Conservation (phyloP, 2,888 invertebrate genomes). For the Sycophila texana region DNA sequence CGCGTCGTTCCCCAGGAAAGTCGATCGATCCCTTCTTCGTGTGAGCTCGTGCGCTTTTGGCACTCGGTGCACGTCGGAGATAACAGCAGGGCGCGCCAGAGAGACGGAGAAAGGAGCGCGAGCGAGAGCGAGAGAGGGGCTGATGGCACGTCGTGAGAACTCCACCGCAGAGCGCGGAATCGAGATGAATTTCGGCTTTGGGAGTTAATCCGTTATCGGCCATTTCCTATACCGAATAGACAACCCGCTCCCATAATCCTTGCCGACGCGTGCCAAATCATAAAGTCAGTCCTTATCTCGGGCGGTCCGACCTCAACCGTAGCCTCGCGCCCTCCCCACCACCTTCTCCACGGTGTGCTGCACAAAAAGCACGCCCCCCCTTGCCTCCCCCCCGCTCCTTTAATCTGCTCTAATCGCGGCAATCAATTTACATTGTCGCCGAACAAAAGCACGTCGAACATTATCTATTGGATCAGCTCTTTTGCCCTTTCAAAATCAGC, state of each 20-base stretch:
- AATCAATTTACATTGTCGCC: slow-evolving; percentile 43
- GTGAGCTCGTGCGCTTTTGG: slow-evolving; percentile 37
- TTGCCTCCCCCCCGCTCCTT: background rate
- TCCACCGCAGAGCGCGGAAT: slow-evolving; percentile 56
- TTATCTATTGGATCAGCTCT: background rate
- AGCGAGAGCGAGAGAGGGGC: slow-evolving; percentile 50
- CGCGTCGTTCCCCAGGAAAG: slow-evolving; percentile 36
- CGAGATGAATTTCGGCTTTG: slow-evolving; percentile 69
- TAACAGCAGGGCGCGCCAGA: slow-evolving; percentile 56
- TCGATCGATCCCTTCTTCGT: slow-evolving; percentile 54
- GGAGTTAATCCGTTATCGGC: slow-evolving; percentile 67
- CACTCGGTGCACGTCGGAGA: slow-evolving; percentile 62
- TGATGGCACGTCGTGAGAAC: slow-evolving; percentile 60
- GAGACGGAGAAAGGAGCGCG: background rate
- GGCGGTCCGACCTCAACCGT: background rate
- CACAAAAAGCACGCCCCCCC: background rate
- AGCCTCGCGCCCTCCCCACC: slow-evolving; percentile 27
- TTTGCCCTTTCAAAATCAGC: background rate
- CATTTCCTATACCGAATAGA: slow-evolving; percentile 64
- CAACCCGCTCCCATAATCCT: slow-evolving; percentile 66
- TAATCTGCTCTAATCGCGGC: slow-evolving; percentile 25
- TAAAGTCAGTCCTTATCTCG: slow-evolving; percentile 51
- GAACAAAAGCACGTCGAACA: slow-evolving; percentile 6
- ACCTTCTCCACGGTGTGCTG: background rate
- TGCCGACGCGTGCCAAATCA: slow-evolving; percentile 61